phyloP scores from a whole-genome alignment of 2,888 invertebrate species.

The Drosophila glabriapex region DNA sequence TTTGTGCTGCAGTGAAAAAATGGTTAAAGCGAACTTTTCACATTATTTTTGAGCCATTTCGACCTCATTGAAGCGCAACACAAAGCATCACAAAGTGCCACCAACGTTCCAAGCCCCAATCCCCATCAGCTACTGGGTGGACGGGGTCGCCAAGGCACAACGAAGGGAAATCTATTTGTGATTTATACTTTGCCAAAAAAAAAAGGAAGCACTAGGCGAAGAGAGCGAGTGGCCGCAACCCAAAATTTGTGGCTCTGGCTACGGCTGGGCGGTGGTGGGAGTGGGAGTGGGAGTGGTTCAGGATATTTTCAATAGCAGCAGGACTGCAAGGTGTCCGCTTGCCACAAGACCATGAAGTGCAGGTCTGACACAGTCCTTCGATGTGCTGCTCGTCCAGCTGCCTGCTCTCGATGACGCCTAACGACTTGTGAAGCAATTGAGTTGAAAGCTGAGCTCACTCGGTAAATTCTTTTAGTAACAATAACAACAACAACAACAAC shows the following conservation, averaged over 20 bases:
- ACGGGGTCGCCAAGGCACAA: constrained; percentile 43
- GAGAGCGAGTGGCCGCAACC: constrained; percentile 45
- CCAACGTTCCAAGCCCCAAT: constrained; percentile 53
- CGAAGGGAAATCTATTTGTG: constrained; percentile 77
- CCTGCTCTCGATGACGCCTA: constrained; percentile 73
- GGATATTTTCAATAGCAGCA: constrained; percentile 3
- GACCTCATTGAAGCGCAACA: constrained; percentile 82
- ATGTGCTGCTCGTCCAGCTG: constrained; percentile 7
- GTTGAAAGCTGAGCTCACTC: constrained; percentile 78
- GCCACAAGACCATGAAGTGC: constrained; percentile 67
- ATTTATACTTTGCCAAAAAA: constrained; percentile 60
- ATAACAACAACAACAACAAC: constrained; percentile 1
- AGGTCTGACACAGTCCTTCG: constrained; percentile 32
- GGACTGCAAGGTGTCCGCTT: constrained; percentile 39
- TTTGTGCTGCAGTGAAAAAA: constrained; percentile 57
- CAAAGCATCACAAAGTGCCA: constrained; percentile 78
- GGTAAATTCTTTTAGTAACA: constrained; percentile 52
- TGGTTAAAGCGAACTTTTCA: constrained; percentile 79
- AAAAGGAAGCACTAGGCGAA: constrained; percentile 9
- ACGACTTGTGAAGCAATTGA: constrained; percentile 82
- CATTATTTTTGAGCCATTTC: constrained; percentile 82
- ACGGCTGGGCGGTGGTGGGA: neutral
- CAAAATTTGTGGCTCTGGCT: constrained; percentile 54
- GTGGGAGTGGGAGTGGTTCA: neutral
- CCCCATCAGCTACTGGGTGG: constrained; percentile 25